These are phyloP conservation scores for Camarhynchus parvulus DNA, from an alignment of 2,113 vertebrate genomes.

Conservation along the genomic window DNA sequence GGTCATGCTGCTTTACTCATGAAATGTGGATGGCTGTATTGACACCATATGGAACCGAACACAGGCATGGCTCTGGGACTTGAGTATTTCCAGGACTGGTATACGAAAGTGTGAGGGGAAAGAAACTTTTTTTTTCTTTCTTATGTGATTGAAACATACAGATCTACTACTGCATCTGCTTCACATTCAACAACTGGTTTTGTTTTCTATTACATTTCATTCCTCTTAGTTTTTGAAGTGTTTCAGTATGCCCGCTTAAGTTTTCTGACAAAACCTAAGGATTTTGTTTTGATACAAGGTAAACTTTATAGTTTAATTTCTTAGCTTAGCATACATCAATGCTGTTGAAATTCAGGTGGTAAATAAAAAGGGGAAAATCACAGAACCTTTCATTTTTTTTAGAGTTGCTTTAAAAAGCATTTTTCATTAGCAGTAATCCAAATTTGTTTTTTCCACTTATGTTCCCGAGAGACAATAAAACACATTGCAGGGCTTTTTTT, in stretches of 20 bases:
- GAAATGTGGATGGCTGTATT: slow-evolving; percentile 74
- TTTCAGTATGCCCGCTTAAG: background rate
- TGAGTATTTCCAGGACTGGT: slow-evolving; percentile 22
- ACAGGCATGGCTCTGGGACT: slow-evolving; percentile 27
- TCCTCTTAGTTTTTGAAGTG: background rate
- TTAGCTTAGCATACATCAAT: background rate
- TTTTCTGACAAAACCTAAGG: background rate
- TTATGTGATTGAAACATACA: background rate
- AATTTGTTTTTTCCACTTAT: slow-evolving; percentile 67
- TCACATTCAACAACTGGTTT: background rate
- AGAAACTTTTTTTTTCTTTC: background rate
- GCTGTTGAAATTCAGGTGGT: background rate
- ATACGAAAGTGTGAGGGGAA: slow-evolving; percentile 19
- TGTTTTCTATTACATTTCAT: background rate
- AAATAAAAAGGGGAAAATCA: background rate
- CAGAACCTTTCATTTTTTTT: background rate
- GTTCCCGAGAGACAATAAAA: slow-evolving; percentile 63
- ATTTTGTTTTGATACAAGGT: background rate
- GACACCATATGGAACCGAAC: slow-evolving; percentile 73
- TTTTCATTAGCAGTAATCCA: slow-evolving; percentile 11
- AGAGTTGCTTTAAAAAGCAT: slow-evolving; percentile 39
- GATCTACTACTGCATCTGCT: background rate
- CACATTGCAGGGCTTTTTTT: slow-evolving; percentile 70
- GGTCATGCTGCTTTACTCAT: slow-evolving; percentile 74
- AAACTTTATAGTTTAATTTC: background rate